Evolutionary conservation across 2,888 invertebrate species (phyloP).

Genomic region (Tortrix viridana): DNA sequence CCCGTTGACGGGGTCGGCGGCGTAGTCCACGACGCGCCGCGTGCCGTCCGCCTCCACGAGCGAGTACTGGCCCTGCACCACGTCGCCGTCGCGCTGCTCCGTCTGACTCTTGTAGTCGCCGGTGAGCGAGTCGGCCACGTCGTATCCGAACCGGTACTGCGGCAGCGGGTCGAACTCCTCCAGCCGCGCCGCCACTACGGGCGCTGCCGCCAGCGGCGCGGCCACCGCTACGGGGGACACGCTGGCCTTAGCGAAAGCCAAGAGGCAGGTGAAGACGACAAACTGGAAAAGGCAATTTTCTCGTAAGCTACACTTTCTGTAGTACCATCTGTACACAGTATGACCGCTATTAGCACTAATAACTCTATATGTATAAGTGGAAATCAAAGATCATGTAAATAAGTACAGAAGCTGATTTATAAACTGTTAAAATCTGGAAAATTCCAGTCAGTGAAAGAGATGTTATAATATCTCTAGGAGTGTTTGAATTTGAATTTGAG

Average conservation of each 20-base stretch:
- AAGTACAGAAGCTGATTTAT: no score
- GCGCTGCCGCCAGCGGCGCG: conserved; percentile 53
- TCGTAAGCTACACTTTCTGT: conserved; percentile 2
- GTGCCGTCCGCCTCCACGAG: conserved; percentile 70
- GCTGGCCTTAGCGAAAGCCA: conserved; percentile 62
- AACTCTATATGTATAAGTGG: no score
- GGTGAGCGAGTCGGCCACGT: conserved; percentile 69
- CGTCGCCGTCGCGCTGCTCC: conserved; percentile 79
- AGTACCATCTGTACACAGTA: not conserved
- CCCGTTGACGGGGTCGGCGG: conserved; percentile 68
- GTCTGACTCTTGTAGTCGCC: conserved; percentile 73
- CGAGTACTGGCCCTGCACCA: conserved; percentile 75
- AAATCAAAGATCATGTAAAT: no score
- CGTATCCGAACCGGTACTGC: conserved; percentile 79
- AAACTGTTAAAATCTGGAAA: no score
- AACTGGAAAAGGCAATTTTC: conserved; percentile 49
- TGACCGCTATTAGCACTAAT: no score
- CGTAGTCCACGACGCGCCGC: conserved; percentile 69
- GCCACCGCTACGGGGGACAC: conserved; percentile 56
- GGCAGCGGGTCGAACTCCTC: conserved; percentile 83
- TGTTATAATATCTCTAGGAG: no score
- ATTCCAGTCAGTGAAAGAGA: no score
- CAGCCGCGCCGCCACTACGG: conserved; percentile 49
- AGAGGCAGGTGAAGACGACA: conserved; percentile 64
- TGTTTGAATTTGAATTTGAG: no score